phyloP scores from a whole-genome alignment of 1,140 invertebrate species.

The Drosophila rhopaloa region DNA sequence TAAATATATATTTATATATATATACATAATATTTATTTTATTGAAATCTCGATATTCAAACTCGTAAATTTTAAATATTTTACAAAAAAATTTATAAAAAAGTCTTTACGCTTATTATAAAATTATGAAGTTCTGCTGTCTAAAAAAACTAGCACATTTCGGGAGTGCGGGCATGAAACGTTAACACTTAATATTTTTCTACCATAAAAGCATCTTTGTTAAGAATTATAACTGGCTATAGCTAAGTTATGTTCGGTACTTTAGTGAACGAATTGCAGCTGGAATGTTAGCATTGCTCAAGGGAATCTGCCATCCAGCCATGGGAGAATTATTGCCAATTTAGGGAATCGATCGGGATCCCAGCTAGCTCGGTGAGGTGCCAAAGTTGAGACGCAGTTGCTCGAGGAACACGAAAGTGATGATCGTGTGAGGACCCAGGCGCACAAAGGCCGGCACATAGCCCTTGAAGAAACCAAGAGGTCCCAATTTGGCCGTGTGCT shows the following conservation, averaged over 20 bases:
- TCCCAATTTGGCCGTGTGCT: constrained; percentile 94
- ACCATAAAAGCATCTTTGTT: constrained; percentile 65
- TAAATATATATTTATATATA: no score
- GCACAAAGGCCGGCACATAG: constrained; percentile 98
- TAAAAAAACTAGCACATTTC: background rate
- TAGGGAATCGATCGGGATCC: background rate
- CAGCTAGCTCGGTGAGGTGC: constrained; percentile 75
- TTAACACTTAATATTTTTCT: constrained; percentile 26
- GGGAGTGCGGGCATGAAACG: constrained; percentile 10
- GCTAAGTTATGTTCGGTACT: constrained; percentile 9
- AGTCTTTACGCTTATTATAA: background rate
- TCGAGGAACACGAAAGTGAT: constrained; percentile 99
- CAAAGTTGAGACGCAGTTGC: constrained; percentile 96
- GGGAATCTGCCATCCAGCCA: constrained; percentile 41
- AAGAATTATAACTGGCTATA: constrained; percentile 47
- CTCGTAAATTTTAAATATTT: background rate
- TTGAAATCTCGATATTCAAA: background rate
- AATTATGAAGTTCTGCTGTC: background rate
- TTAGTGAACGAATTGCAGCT: constrained; percentile 52
- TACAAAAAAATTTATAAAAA: background rate
- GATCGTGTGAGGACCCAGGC: constrained; percentile 99
- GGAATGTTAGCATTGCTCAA: constrained; percentile 66
- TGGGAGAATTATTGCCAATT: constrained; percentile 32
- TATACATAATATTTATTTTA: no score
- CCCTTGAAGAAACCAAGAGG: constrained; percentile 99